Evolutionary conservation across 2,797 vertebrate genomes (phyloP).

Genomic region (Chromis chromis): DNA sequence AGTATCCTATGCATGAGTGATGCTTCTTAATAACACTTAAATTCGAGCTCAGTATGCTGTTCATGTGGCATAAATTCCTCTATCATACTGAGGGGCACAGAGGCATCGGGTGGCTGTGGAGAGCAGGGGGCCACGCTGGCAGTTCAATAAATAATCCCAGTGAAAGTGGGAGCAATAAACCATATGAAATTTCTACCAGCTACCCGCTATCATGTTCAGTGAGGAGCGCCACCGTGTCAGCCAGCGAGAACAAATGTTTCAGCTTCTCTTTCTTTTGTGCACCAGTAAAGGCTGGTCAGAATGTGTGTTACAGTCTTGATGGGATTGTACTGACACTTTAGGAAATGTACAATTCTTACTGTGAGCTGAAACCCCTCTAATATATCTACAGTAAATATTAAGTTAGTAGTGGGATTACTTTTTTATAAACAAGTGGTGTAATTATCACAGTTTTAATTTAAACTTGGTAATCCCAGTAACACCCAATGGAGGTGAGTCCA

Average conservation of each 20-base stretch:
- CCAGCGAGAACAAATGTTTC: constrained; percentile 65
- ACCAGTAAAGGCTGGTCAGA: constrained; percentile 21
- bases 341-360: background rate
- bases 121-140: constrained; percentile 72
- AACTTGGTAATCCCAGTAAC: too few species aligned
- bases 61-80: constrained; percentile 79
- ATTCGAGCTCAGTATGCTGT: constrained; percentile 68
- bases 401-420: too few species aligned
- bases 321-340: background rate
- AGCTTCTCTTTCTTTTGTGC: constrained; percentile 56
- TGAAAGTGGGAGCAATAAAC: constrained; percentile 83
- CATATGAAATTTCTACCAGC: constrained; percentile 77
- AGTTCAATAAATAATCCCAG: constrained; percentile 84
- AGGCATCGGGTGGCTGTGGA: constrained; percentile 68
- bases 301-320: constrained; percentile 19
- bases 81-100: constrained; percentile 65
- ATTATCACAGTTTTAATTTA: too few species aligned
- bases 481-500: too few species aligned
- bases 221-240: constrained; percentile 66
- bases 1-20: constrained; percentile 79
- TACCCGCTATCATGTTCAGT: constrained; percentile 63
- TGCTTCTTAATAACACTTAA: constrained; percentile 83
- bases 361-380: background rate
- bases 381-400: constrained; percentile 6
- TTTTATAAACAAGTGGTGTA: background rate